Evolutionary conservation across 1,140 invertebrate species (phyloP), one percentile per base, ranked within the genome.

Genomic region (Neelides sp.): DNA sequence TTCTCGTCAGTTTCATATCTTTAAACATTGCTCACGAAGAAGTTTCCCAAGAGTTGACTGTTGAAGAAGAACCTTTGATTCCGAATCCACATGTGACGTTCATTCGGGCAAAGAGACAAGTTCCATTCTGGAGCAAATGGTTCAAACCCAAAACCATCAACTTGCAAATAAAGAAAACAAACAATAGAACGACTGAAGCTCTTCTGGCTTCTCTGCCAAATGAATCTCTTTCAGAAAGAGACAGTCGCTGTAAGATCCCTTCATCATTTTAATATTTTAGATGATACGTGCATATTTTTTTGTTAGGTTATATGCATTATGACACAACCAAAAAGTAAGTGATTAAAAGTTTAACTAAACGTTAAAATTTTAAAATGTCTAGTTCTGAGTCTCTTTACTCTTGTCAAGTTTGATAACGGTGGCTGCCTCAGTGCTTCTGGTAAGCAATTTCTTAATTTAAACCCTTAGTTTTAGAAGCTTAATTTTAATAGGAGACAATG

Each of bases 361-460:
- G n/a, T 40, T 17, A 8, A 20, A 8, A 8, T 40, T 15, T 7
- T n/a, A 43, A 10, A 7, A 5, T 10, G 8, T 12, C 4, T 10
- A 84, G 82, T 84, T 65, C 62, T 84, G 19, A 78, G 81, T 0
- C 62, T 84, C 1, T 84, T 86, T 60, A 82, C 80, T 0, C 70
- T 85, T 54, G 77, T 85, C 5, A 78, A 76, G 43, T 82, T 85
- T 47, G 75, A 77, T 0, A 80, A 82, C 40, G 75, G 76, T 20
- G 72, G 69, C 1, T 86, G 83, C 62, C 65, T 72, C 0, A 77
- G 78, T 28, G 67, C 74, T 1, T 76, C 77, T 0, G 82, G n/a
- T n/a, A n/a, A n/a, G n/a, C n/a, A n/a, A n/a, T n/a, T n/a, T n/a
- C n/a, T n/a, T n/a, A n/a, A n/a, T n/a, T n/a, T n/a, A n/a, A n/a